These are phyloP conservation scores for Ophioninae sp. DNA, from an alignment of 2,888 invertebrate genomes.

Conservation along the genomic window DNA sequence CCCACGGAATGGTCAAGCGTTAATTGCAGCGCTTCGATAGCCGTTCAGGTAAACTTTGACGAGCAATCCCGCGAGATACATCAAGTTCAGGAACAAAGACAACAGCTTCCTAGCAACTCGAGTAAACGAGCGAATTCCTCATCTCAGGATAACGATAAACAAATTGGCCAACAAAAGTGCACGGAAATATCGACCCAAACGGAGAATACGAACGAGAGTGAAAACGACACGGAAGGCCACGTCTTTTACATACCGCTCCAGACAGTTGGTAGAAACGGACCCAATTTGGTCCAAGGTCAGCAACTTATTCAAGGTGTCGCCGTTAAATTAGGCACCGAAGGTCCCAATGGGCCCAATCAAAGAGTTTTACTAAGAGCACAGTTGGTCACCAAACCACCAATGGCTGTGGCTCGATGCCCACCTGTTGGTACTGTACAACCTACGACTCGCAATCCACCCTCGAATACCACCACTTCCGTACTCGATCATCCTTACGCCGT, in stretches of 20 bases:
- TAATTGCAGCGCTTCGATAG: constrained; percentile 82
- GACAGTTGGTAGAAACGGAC: constrained; percentile 80
- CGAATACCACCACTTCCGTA: constrained; percentile 56
- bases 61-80: constrained; percentile 73
- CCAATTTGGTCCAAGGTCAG: constrained; percentile 77
- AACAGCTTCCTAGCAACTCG: not conserved
- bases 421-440: constrained; percentile 84
- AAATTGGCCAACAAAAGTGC: constrained; percentile 70
- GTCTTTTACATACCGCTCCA: constrained; percentile 86
- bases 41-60: constrained; percentile 83
- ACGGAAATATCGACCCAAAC: constrained; percentile 82
- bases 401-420: constrained; percentile 79
- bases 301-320: constrained; percentile 85
- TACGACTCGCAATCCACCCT: constrained; percentile 80
- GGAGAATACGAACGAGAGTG: constrained; percentile 81
- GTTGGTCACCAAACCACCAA: constrained; percentile 84
- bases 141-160: constrained; percentile 27
- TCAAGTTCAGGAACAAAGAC: constrained; percentile 62
- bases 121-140: not conserved
- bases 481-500: constrained; percentile 61
- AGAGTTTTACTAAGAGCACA: constrained; percentile 85
- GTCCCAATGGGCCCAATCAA: constrained; percentile 85
- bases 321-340: constrained; percentile 85
- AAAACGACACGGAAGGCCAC: constrained; percentile 83
- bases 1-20: constrained; percentile 78